Evolutionary conservation across 2,113 vertebrate species (phyloP), one percentile per base, ranked within the genome.

Genomic region (Osmerus eperlanus): DNA sequence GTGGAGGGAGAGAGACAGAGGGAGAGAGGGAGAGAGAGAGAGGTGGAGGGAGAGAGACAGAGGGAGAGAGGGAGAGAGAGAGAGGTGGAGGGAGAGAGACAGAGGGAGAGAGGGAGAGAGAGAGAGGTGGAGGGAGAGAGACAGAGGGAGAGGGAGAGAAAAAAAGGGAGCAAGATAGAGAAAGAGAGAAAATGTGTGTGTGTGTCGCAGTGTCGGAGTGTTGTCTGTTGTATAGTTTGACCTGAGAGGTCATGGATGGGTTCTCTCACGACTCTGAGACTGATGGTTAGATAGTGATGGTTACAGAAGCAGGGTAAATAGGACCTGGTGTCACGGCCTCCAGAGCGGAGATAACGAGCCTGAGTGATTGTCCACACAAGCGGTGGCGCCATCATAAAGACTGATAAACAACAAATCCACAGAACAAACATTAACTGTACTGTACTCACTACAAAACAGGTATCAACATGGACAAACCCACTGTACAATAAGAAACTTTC

Each of bases 211-310:
- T 8, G 36, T 41, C 1, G 7, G 36, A 41, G 36, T 41, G 36
- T 41, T 41, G 36, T 41, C 36, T 41, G 36, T 9, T 41, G 36
- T 41, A 4, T 41, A 41, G 36, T 41, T 41, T 41, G 36, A 41
- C 36, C 36, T 41, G 7, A 28, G 28, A 80, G 87, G 84, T 84
- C 84, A 83, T 58, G 79, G 79, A 65, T 72, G 54, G 73, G 72
- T 78, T 75, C 80, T 86, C 85, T 84, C 86, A 87, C 73, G 80
- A 41, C 29, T 32, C 29, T 32, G 29, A 32, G 29, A 32, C 36
- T 41, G 36, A 41, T 41, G 7, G 36, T 41, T 41, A 41, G 36
- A 41, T 41, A 41, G 36, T 41, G 36, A 41, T 56, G 78, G 54
- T 55, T 55, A 18, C 16, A 41, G 36, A 41, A 41, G 70, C 69